Evolutionary conservation across 2,888 invertebrate genomes (phyloP).

Genomic region (Xanthia icteritia): DNA sequence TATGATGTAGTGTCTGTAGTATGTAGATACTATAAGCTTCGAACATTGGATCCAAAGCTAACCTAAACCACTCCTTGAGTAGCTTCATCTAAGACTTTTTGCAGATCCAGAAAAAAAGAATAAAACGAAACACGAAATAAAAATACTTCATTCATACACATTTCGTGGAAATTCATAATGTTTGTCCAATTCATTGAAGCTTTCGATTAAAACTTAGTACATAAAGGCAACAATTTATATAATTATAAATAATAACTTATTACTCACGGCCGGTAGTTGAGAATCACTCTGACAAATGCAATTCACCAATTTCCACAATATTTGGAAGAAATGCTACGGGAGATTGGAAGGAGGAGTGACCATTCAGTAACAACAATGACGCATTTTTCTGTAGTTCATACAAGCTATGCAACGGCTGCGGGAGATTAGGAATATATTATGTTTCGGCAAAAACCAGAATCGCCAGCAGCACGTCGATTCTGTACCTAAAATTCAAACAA

Average conservation of each 20-base stretch:
- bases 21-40: no score
- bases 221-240: background rate
- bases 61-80: conserved; percentile 17
- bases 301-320: conserved; percentile 9
- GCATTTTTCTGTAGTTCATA: conserved; percentile 10
- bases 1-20: no score
- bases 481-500: no score
- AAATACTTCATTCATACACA: background rate
- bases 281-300: conserved; percentile 17
- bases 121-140: background rate
- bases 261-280: conserved; percentile 4
- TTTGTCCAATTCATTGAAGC: background rate
- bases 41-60: conserved; percentile 24
- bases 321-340: conserved; percentile 10
- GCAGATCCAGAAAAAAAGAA: background rate
- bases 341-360: conserved; percentile 9
- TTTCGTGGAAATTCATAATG: background rate
- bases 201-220: background rate
- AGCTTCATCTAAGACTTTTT: conserved; percentile 14
- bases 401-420: conserved; percentile 5
- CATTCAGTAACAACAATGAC: background rate
- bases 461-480: conserved; percentile 22
- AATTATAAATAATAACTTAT: background rate
- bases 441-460: conserved; percentile 10
- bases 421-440: conserved; percentile 2